These are phyloP conservation scores for Momotus momota DNA, from an alignment of 2,797 vertebrate species.

Conservation along the genomic window DNA sequence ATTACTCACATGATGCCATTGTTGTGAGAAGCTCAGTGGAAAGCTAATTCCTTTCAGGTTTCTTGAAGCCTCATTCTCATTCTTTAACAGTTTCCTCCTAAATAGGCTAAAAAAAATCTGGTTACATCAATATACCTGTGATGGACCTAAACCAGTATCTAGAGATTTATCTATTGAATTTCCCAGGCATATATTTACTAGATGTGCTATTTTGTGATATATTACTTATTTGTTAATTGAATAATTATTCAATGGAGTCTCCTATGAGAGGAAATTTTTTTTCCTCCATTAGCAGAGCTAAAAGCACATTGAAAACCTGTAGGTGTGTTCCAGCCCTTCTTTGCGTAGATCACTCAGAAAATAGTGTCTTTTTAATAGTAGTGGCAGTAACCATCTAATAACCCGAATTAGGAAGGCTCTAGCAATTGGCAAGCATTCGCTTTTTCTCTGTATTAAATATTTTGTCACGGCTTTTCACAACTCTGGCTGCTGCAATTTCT, in stretches of 20 bases:
- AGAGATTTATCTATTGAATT: neutral
- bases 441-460: neutral
- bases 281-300: conserved; percentile 13
- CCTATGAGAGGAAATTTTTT: neutral
- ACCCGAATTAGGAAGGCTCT: conserved; percentile 8
- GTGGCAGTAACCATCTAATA: conserved; percentile 37
- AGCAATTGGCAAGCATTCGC: neutral
- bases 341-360: neutral
- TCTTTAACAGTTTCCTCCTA: neutral
- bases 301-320: neutral
- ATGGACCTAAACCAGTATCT: neutral
- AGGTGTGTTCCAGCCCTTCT: conserved; percentile 31
- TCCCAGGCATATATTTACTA: neutral
- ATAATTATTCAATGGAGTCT: conserved; percentile 21
- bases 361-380: conserved; percentile 2
- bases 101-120: neutral
- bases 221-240: conserved; percentile 49
- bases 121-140: neutral
- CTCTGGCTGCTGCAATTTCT: conserved; percentile 1
- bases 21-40: neutral
- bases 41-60: neutral
- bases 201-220: too few species aligned
- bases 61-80: neutral
- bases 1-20: neutral
- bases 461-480: conserved; percentile 57